These are phyloP conservation scores for Chauna torquata DNA, from an alignment of 2,113 vertebrate species.

Conservation along the genomic window DNA sequence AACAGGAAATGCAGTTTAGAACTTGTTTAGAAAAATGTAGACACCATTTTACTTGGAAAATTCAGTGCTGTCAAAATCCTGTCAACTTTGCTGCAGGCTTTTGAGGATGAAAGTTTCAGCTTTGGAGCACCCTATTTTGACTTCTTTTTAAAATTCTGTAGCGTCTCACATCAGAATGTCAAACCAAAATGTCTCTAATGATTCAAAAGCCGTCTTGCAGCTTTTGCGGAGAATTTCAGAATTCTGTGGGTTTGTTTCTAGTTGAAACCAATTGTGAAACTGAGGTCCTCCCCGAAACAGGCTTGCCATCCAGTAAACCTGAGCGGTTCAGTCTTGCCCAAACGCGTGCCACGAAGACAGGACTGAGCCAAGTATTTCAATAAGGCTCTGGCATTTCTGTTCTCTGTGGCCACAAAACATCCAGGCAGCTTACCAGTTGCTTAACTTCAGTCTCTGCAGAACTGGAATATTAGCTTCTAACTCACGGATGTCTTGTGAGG, in stretches of 20 bases:
- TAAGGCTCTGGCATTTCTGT: not conserved
- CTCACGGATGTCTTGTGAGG: not conserved
- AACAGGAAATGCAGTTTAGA: not conserved
- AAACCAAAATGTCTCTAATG: not conserved
- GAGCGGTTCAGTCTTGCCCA: not conserved
- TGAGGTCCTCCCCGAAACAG: not conserved
- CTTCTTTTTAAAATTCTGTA: not conserved
- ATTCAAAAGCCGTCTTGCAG: not conserved
- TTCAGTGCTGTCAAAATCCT: constrained; percentile 6
- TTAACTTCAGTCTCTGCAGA: not conserved
- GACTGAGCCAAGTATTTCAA: not conserved
- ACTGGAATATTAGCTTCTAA: not conserved
- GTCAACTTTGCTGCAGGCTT: not conserved
- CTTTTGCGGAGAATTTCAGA: not conserved
- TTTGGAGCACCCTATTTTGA: constrained; percentile 4
- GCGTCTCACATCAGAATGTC: not conserved
- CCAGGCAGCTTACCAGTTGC: not conserved
- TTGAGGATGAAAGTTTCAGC: not conserved
- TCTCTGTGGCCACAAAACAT: not conserved
- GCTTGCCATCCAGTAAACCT: not conserved
- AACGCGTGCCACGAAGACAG: not conserved
- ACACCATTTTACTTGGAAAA: constrained; percentile 4
- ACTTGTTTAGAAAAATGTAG: not conserved
- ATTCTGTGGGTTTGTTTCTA: constrained; percentile 2
- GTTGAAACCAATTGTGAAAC: not conserved